Conservation (phyloP, 2,888 invertebrate genomes). For the Acanthosepion lycidas region DNA sequence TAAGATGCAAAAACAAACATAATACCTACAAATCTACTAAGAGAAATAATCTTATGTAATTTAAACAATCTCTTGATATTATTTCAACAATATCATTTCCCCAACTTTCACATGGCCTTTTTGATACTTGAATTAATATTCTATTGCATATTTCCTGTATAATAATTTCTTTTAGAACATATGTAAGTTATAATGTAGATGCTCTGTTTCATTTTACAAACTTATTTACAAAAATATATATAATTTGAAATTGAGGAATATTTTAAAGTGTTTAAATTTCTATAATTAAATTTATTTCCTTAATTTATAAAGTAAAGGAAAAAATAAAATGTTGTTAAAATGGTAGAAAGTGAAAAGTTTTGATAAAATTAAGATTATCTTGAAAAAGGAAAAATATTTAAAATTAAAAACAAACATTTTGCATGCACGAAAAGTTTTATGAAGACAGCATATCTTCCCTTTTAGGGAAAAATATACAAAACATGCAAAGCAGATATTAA, state of each 20-base stretch:
- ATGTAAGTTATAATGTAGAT: neutral
- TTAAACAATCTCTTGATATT: no score
- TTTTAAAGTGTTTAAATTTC: no score
- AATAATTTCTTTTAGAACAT: neutral
- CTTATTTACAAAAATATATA: neutral
- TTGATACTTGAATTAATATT: neutral
- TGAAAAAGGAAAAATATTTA: neutral
- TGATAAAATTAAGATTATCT: neutral
- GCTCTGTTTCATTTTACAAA: neutral
- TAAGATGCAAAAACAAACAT: no score
- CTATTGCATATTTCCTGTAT: neutral
- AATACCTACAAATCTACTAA: no score
- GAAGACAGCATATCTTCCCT: neutral
- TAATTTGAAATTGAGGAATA: neutral
- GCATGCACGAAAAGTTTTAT: neutral
- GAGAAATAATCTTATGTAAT: no score
- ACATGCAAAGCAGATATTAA: conserved; percentile 10
- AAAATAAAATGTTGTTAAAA: neutral
- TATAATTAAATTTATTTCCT: neutral
- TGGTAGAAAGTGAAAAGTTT: neutral
- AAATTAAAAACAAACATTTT: no score
- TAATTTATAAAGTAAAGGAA: neutral
- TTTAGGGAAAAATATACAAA: neutral
- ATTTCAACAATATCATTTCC: no score
- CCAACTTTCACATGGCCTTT: no score